Evolutionary conservation across 2,888 invertebrate species (phyloP).

Genomic region (Petrolisthes manimaculis): DNA sequence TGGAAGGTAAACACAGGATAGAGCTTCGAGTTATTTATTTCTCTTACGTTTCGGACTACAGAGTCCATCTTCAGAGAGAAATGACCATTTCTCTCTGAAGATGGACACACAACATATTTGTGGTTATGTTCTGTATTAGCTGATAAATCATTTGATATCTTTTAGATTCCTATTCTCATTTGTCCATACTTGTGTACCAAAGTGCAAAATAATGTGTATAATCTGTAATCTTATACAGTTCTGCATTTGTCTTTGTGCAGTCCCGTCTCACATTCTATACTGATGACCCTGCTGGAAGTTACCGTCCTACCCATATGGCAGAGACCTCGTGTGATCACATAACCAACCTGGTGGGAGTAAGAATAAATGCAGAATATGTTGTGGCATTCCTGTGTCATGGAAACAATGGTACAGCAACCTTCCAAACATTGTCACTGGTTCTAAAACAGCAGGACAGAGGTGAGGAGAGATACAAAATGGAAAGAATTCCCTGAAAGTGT

Average conservation of each 20-base stretch:
- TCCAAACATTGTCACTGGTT: neutral
- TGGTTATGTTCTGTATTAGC: neutral
- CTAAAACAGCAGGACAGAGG: neutral
- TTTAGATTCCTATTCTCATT: neutral
- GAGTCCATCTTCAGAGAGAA: too few relatives aligned
- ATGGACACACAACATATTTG: neutral
- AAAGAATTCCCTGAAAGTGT: neutral
- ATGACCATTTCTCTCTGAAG: neutral
- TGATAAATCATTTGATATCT: neutral
- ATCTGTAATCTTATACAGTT: too few relatives aligned
- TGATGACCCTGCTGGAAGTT: conserved; percentile 40
- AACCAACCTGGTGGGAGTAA: conserved; percentile 5
- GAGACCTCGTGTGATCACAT: conserved; percentile 22
- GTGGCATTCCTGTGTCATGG: conserved; percentile 11
- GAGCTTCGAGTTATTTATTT: too few relatives aligned
- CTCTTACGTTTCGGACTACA: too few relatives aligned
- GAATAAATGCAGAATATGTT: conserved; percentile 3
- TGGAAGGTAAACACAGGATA: too few relatives aligned
- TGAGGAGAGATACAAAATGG: neutral
- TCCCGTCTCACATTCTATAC: conserved; percentile 31
- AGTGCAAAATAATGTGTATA: too few relatives aligned
- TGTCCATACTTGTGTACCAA: too few relatives aligned
- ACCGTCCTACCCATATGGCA: neutral
- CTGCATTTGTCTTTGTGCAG: neutral
- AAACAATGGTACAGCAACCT: neutral